A percentile compares a stretch with the other conserved stretches of the same genome.
Conservation (phyloP, 2,113 vertebrate genomes). For the Loxodonta africana region DNA sequence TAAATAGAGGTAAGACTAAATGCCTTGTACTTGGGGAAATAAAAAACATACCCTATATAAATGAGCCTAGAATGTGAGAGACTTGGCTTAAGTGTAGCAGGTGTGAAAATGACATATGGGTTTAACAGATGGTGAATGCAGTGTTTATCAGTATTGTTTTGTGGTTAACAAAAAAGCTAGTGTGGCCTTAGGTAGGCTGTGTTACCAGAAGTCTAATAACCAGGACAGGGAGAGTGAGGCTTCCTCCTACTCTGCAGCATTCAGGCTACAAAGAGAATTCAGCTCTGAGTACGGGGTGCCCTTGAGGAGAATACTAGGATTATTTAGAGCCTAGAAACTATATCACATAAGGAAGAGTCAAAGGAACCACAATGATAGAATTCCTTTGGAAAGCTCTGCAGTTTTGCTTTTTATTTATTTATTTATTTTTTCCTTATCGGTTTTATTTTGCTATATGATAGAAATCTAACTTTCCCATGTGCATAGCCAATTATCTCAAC, state of each 20-base stretch:
- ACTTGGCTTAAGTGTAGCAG: not conserved
- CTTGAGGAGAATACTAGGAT: not conserved
- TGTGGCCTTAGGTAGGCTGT: not conserved
- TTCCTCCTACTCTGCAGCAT: not conserved
- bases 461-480: not conserved
- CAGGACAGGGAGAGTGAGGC: not conserved
- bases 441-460: conserved; percentile 36
- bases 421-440: not conserved
- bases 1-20: conserved; percentile 12
- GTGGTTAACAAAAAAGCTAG: not conserved
- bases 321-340: conserved; percentile 37
- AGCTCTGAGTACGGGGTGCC: not conserved
- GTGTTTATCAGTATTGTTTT: not conserved
- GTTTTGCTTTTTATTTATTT: conserved; percentile 48
- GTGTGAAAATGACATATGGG: not conserved
- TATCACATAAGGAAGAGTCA: conserved; percentile 22
- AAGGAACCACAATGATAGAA: conserved; percentile 23
- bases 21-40: not conserved
- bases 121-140: not conserved
- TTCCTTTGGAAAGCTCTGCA: conserved; percentile 31
- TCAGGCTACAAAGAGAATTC: not conserved
- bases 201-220: conserved; percentile 29
- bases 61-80: not conserved
- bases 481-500: not conserved
- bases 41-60: not conserved